A percentile compares a stretch with the other conserved stretches of the same genome.
phyloP scores from a whole-genome alignment of 2,113 vertebrate species.

The Sturnira hondurensis region DNA sequence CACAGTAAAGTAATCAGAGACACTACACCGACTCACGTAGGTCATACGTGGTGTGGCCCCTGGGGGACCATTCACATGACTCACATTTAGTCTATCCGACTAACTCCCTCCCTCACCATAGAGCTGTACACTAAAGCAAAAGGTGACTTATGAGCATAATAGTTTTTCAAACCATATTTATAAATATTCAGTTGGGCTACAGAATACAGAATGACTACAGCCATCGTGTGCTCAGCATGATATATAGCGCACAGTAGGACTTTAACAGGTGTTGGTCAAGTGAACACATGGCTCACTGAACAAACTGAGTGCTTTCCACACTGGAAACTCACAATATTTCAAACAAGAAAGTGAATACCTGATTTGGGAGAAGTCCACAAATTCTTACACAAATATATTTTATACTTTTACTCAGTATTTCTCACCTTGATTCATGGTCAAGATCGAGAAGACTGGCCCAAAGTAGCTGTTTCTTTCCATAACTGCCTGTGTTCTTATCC shows the following conservation, averaged over 20 bases:
- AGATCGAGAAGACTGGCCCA: neutral
- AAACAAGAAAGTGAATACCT: neutral
- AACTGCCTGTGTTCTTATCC: neutral
- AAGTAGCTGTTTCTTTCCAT: neutral
- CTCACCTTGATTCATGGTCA: neutral
- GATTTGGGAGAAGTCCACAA: neutral
- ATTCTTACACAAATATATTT: neutral
- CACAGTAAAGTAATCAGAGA: neutral
- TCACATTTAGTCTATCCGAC: neutral
- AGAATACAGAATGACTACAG: neutral
- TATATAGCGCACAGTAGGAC: neutral
- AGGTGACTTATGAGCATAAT: neutral
- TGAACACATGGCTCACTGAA: neutral
- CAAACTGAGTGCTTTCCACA: neutral
- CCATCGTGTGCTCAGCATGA: neutral
- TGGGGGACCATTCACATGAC: neutral
- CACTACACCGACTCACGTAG: fast-evolving
- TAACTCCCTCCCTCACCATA: fast-evolving
- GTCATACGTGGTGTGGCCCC: fast-evolving
- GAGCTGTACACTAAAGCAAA: neutral
- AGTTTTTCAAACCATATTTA: neutral
- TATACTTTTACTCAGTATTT: neutral
- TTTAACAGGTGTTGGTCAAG: neutral
- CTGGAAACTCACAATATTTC: neutral
- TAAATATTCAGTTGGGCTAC: neutral